Percentiles rank a stretch among this genome's conserved stretches.
Conservation (phyloP, 2,113 vertebrate species). For the Casuarius casuarius region DNA sequence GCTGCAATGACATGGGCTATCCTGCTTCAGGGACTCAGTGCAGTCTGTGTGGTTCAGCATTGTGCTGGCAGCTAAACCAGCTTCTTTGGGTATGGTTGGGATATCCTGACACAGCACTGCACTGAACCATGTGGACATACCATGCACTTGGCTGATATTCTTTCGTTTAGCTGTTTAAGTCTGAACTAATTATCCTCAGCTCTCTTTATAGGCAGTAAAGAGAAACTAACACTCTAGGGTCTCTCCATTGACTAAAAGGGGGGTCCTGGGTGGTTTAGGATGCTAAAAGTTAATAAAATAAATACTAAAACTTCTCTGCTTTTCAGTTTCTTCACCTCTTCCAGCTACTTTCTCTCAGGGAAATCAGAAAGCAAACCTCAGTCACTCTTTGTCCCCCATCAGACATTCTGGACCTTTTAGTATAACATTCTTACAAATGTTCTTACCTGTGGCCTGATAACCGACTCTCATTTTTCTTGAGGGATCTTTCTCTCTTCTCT, state of each 20-base stretch:
- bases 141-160: not conserved
- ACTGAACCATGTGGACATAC: not conserved
- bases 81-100: not conserved
- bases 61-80: not conserved
- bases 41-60: not conserved
- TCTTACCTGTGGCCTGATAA: slow-evolving; percentile 72
- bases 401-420: not conserved
- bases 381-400: not conserved
- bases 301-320: not conserved
- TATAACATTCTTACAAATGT: not conserved
- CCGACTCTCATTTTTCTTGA: slow-evolving; percentile 12
- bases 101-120: not conserved
- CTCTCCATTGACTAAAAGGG: not conserved
- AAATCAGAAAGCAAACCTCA: not conserved
- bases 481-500: slow-evolving; percentile 46
- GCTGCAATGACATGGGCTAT: not conserved
- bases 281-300: not conserved
- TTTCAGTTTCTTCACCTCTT: not conserved
- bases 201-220: not conserved
- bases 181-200: not conserved
- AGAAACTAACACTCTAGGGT: not conserved
- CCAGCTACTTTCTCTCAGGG: not conserved
- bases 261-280: not conserved
- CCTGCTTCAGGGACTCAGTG: not conserved
- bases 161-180: not conserved